Base-by-base conservation (phyloP, 2,888 invertebrate species). In the Coleophora flavipennella region DNA sequence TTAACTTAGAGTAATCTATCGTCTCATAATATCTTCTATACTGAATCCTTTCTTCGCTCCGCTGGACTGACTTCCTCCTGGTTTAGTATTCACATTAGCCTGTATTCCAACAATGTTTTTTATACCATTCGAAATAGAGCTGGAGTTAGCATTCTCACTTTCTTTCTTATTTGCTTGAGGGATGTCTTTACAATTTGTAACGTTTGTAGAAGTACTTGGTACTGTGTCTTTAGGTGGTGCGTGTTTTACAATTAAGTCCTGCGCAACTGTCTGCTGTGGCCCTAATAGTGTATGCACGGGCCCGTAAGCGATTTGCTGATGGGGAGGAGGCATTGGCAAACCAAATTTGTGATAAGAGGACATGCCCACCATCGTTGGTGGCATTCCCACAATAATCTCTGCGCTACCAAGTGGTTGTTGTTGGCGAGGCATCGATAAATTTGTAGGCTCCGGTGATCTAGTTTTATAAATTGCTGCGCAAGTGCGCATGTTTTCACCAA, bases 21-120 rank as follows among this genome's bases (percentile, higher is more conserved):
- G 92, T 61, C 94, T 88, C 95, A 95, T 94, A 53, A 95, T 94
- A 55, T 95, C 95, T 62, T 94, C 95, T 83, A 95, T 95, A 65
- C 94, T 94, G 71, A 95, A 95, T 12, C 95, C 95, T 62, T 93
- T 93, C 59, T 92, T 91, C 51, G 92, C 87, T 8, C 90, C 89
- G 53, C 85, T 86, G 1, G 87, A 83, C 33, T 87, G 87, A 43
- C 88, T 88, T 13, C 85, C 86, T 25, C 86, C 83, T 9, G 87
- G 87, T 31, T 85, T 87, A 1, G 84, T 75, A 51, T 78, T 79
- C 26, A 65, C 52, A 38, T 60, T 74, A 20, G 84, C 85, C 54
- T 85, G 83, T 46, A 85, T 85, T 0, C 85, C 85, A 29, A 86
- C 77, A 50, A 85, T 84, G 46, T 85, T 85, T 49, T 85, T 85